Evolutionary conservation across 37 sponge, comb jelly and placozoan genomes (phyloP).

Genomic region (Mnemiopsis leidyi): DNA sequence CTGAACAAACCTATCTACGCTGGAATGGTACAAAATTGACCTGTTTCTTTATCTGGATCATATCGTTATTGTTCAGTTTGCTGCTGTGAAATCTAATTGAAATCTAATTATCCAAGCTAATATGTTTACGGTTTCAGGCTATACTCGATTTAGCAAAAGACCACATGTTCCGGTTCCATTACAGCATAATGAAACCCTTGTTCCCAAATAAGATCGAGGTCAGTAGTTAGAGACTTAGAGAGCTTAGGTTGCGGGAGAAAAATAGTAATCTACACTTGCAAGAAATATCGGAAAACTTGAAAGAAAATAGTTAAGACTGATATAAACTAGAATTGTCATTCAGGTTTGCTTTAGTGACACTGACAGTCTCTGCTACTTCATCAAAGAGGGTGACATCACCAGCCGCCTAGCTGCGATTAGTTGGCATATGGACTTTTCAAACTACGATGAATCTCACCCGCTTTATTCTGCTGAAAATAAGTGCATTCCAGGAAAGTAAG

Average conservation of each 20-base stretch:
- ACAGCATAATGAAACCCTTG: background rate
- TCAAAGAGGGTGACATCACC: background rate
- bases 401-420: background rate
- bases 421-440: constrained; percentile 6
- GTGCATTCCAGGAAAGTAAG: background rate
- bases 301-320: background rate
- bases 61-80: background rate
- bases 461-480: constrained; percentile 28
- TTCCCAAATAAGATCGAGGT: background rate
- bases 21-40: constrained; percentile 13
- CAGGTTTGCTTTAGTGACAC: constrained; percentile 35
- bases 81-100: background rate
- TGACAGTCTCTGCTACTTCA: constrained; percentile 21
- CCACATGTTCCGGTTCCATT: constrained; percentile 11
- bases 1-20: constrained; percentile 28
- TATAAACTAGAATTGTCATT: background rate
- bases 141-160: constrained; percentile 1
- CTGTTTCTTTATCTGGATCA: background rate
- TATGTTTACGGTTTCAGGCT: constrained; percentile 1
- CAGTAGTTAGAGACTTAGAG: background rate
- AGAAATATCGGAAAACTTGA: background rate
- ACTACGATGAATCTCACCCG: background rate
- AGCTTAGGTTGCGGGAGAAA: background rate
- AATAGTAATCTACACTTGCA: background rate
- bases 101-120: background rate